Conservation (phyloP, 2,888 invertebrate genomes). For the Perithous albicinctus region DNA sequence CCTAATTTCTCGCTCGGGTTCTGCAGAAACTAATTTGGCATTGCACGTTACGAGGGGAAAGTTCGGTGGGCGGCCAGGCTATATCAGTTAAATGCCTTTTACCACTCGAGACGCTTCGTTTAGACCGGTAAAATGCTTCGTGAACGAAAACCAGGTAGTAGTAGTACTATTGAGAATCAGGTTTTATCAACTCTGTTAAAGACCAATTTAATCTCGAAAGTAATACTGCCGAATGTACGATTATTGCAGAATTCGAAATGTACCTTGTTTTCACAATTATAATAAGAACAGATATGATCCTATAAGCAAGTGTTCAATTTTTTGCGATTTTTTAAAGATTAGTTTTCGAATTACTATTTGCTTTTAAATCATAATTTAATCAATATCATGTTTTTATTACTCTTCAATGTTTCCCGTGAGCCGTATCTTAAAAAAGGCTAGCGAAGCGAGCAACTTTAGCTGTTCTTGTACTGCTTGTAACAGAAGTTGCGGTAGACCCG, state of each 20-base stretch:
- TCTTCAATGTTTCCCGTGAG: no score
- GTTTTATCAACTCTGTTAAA: background rate
- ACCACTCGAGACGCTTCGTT: constrained; percentile 9
- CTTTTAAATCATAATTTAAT: no score
- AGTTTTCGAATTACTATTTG: no score
- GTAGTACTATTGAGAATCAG: background rate
- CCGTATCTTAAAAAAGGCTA: no score
- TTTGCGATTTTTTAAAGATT: no score
- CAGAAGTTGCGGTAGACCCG: no score
- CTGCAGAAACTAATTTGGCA: constrained; percentile 29
- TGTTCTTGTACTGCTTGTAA: no score
- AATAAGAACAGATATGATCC: background rate
- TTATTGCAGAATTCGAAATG: background rate
- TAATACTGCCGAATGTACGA: background rate
- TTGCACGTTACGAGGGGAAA: constrained; percentile 17
- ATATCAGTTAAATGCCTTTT: background rate
- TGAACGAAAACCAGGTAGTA: background rate
- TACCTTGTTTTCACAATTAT: background rate
- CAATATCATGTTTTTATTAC: no score
- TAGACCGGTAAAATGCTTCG: background rate
- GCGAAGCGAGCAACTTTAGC: no score
- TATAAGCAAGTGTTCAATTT: no score
- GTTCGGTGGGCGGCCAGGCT: background rate
- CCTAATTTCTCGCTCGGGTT: background rate
- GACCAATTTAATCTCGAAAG: background rate